Evolutionary conservation across 1,140 invertebrate species (phyloP).

Genomic region (Sarcophaga peregrina): DNA sequence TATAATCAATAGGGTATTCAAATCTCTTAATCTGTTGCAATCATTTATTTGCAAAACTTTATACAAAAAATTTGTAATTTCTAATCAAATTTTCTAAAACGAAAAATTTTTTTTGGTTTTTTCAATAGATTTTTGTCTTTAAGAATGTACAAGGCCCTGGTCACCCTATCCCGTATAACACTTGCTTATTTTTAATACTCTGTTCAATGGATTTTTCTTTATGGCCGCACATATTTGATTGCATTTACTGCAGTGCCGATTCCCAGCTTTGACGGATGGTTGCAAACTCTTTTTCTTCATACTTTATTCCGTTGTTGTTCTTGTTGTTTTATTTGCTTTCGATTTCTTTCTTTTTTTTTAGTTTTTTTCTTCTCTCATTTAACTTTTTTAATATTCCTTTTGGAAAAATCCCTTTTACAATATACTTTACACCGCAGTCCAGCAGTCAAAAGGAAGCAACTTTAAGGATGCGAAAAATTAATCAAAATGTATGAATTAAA

Average conservation of each 20-base stretch:
- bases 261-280: background rate
- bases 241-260: conserved; percentile 29
- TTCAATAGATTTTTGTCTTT: too few species aligned
- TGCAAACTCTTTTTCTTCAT: background rate
- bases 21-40: too few species aligned
- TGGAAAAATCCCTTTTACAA: background rate
- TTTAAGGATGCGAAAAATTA: conserved; percentile 19
- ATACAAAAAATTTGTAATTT: too few species aligned
- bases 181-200: conserved; percentile 33
- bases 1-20: too few species aligned
- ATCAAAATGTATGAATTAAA: conserved; percentile 28
- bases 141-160: too few species aligned
- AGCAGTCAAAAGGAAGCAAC: background rate
- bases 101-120: too few species aligned
- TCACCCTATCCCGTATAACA: background rate
- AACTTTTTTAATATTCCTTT: conserved; percentile 35
- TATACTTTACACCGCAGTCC: conserved; percentile 21
- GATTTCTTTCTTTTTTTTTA: too few species aligned
- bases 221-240: conserved; percentile 18
- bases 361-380: too few species aligned
- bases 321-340: too few species aligned
- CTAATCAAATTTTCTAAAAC: too few species aligned
- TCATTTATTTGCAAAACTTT: too few species aligned
- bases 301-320: background rate
- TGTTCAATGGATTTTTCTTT: conserved; percentile 26